Base-by-base conservation (phyloP, 2,113 vertebrate genomes). In the Oxygymnocypris stewartii region DNA sequence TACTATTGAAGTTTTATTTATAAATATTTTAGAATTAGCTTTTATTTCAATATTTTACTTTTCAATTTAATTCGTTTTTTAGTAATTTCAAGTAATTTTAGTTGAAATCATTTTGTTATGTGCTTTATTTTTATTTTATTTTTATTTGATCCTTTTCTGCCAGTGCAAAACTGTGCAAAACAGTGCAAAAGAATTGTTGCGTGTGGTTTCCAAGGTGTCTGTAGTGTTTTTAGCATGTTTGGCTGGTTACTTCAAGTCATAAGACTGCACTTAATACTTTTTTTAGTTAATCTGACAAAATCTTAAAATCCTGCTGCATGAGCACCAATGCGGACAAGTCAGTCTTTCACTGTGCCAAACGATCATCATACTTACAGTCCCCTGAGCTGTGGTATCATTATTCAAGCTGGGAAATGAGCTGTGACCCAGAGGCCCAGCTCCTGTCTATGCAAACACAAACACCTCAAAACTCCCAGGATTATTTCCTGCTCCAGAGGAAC, bases 361-460 rank as follows among this genome's bases (percentile, higher is more conserved):
- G 25, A 40, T n/a, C 51, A 74, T 42, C 78, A 80, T n/a, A 10
- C 49, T 79, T 47, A 42, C 35, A 54, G 51, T 82, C 69, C 59
- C 35, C 20, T 42, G n/a, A 78, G 16, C 73, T 23, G 71, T 47
- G 28, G 71, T 83, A 51, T 87, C 44, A 42, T 31, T 75, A 67
- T 49, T 65, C 71, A n/a, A 69, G 81, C 31, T 35, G 73, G 35
- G 59, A 82, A 76, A 63, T 87, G 47, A 54, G 61, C 25, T 83
- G 10, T 84, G 54, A 75, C 73, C 54, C 57, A 20, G 44, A 79
- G 76, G 35, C 35, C n/a, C 51, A 42, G 57, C 25, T 79, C 69
- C 51, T 86, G 71, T 86, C 84, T 79, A 57, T 75, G 16, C n/a
- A 76, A 84, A 84, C 63, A 85, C 76, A 49, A 79, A 69, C 83